A percentile compares a stretch with the other conserved stretches of the same genome.
phyloP scores from a whole-genome alignment of 2,888 invertebrate species.

The Idaea straminata region DNA sequence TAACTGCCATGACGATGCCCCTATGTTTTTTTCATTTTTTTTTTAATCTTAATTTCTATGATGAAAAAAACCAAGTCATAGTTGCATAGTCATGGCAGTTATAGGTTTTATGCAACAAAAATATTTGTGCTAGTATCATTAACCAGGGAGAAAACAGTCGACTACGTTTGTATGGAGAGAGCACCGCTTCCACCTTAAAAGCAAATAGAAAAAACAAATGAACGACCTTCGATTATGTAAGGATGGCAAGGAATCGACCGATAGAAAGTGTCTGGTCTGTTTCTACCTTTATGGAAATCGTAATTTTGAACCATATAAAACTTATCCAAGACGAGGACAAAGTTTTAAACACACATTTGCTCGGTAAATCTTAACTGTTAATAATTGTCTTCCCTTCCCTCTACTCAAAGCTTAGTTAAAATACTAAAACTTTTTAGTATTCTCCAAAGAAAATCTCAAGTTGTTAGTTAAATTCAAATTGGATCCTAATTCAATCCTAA shows the following conservation, averaged over 20 bases:
- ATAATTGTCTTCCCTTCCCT: conserved; percentile 46
- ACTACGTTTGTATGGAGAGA: no score
- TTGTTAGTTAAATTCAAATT: conserved; percentile 77
- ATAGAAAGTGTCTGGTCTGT: neutral
- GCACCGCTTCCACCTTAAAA: neutral
- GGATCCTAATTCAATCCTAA: no score
- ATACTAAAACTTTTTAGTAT: conserved; percentile 63
- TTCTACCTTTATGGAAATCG: conserved; percentile 11
- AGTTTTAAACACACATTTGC: conserved; percentile 36
- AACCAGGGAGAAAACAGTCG: no score
- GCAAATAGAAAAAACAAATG: neutral
- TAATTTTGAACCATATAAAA: conserved; percentile 19
- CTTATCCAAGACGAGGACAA: conserved; percentile 20
- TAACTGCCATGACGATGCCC: no score
- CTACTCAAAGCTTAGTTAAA: conserved; percentile 54
- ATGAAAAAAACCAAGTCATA: no score
- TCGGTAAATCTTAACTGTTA: conserved; percentile 44
- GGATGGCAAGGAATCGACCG: neutral
- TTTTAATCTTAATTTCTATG: no score
- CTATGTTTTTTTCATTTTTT: no score
- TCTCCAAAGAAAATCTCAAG: conserved; percentile 64
- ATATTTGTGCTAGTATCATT: no score
- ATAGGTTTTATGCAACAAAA: no score
- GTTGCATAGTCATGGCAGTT: no score
- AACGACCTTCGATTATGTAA: neutral